A percentile compares a stretch with the other conserved stretches of the same genome.
phyloP scores from a whole-genome alignment of 1,140 invertebrate species.

The Aradophagus sp. region DNA sequence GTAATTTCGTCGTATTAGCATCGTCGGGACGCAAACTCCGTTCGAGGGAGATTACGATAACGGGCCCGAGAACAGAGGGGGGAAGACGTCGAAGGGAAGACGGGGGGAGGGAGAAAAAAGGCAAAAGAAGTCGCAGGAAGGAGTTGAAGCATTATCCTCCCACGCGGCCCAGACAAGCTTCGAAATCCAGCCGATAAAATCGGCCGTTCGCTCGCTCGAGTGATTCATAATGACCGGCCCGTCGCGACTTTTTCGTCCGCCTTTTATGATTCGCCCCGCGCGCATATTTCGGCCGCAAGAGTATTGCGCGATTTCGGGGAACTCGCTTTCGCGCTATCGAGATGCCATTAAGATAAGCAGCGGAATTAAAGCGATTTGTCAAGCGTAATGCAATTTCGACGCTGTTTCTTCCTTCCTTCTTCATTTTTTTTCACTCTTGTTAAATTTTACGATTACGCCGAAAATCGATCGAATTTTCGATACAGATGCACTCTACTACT shows the following conservation, averaged over 20 bases:
- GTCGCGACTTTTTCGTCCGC: constrained; percentile 47
- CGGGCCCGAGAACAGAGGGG: neutral
- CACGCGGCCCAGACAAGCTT: constrained; percentile 57
- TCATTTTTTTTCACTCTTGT: too few relatives aligned
- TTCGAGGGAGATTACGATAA: constrained; percentile 20
- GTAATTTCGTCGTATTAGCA: constrained; percentile 48
- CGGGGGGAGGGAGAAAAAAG: constrained; percentile 16
- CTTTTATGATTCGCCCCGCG: constrained; percentile 45
- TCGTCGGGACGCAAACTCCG: constrained; percentile 21
- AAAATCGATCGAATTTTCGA: too few relatives aligned
- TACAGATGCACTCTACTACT: too few relatives aligned
- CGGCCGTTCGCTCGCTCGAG: constrained; percentile 56
- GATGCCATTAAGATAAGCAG: constrained; percentile 28
- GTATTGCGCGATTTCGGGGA: constrained; percentile 33
- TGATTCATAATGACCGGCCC: constrained; percentile 66
- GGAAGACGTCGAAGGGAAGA: neutral
- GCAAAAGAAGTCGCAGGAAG: constrained; percentile 48
- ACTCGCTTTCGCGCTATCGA: constrained; percentile 9
- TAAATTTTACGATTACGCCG: too few relatives aligned
- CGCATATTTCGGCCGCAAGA: constrained; percentile 53
- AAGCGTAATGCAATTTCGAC: constrained; percentile 3
- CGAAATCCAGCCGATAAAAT: constrained; percentile 70
- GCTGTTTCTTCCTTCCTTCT: too few relatives aligned
- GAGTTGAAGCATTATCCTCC: constrained; percentile 59
- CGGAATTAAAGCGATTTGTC: constrained; percentile 11